Conservation (phyloP, 2,113 vertebrate species). For the Ictidomys tridecemlineatus region DNA sequence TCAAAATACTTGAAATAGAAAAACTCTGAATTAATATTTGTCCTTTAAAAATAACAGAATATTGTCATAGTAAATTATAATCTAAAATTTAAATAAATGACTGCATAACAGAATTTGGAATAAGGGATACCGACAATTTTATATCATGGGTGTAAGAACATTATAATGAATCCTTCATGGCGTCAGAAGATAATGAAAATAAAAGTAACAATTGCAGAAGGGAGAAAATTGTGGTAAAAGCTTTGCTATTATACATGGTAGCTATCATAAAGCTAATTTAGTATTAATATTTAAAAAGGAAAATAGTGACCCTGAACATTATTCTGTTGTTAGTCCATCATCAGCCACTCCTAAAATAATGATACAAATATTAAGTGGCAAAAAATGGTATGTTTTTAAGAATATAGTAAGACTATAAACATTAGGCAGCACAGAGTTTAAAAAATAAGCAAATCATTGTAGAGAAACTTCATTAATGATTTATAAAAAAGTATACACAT, state of each 20-base stretch:
- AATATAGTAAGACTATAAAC: slow-evolving; percentile 66
- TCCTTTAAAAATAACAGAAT: slow-evolving; percentile 26
- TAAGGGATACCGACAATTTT: slow-evolving; percentile 32
- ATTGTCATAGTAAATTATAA: slow-evolving; percentile 22
- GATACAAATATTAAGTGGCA: slow-evolving; percentile 61
- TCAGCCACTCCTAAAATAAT: slow-evolving; percentile 60
- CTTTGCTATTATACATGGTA: slow-evolving; percentile 26
- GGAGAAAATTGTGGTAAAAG: background rate
- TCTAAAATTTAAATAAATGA: slow-evolving; percentile 51
- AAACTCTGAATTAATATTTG: slow-evolving; percentile 56
- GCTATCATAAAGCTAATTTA: slow-evolving; percentile 45
- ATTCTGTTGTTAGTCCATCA: slow-evolving; percentile 33
- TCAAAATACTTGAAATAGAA: slow-evolving; percentile 67
- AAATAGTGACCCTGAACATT: slow-evolving; percentile 29
- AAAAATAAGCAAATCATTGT: slow-evolving; percentile 74
- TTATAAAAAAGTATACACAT: slow-evolving; percentile 81
- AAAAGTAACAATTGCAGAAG: slow-evolving; percentile 31
- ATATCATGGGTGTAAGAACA: background rate
- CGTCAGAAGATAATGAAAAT: slow-evolving; percentile 14
- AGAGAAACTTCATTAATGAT: slow-evolving; percentile 84
- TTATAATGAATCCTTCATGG: background rate
- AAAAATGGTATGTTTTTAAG: slow-evolving; percentile 60
- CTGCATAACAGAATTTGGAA: slow-evolving; percentile 46
- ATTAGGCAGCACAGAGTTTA: slow-evolving; percentile 62
- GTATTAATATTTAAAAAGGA: slow-evolving; percentile 52